These are phyloP conservation scores for Protobothrops flavoviridis DNA, from an alignment of 2,113 vertebrate genomes.

Conservation along the genomic window DNA sequence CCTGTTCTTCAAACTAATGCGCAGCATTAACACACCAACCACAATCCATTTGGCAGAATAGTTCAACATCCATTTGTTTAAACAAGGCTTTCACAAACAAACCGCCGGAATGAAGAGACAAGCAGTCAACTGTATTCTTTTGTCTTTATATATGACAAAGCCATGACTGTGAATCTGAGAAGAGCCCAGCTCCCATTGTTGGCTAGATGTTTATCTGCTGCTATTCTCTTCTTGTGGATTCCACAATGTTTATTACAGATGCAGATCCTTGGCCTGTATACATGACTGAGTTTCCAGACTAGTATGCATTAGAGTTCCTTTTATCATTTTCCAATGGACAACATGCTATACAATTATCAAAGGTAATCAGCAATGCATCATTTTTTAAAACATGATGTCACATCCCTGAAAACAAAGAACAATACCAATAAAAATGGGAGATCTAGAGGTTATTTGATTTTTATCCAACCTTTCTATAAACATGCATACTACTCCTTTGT, in stretches of 20 bases:
- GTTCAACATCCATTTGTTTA: neutral
- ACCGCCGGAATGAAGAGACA: neutral
- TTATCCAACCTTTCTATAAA: neutral
- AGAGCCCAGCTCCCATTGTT: constrained; percentile 24
- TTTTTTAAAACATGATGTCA: constrained; percentile 35
- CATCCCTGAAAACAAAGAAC: constrained; percentile 38
- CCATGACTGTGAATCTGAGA: constrained; percentile 48
- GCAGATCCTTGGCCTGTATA: constrained; percentile 27
- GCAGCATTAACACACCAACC: neutral
- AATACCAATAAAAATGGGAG: constrained; percentile 6
- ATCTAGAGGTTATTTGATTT: neutral
- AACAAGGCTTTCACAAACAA: neutral
- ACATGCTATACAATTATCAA: constrained; percentile 26
- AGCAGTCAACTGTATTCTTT: constrained; percentile 17
- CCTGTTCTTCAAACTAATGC: constrained; percentile 13
- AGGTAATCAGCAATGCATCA: constrained; percentile 15
- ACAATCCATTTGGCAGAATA: neutral
- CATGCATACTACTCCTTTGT: neutral
- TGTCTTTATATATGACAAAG: constrained; percentile 27
- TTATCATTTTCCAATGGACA: constrained; percentile 6
- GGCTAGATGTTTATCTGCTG: constrained; percentile 44
- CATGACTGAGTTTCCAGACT: constrained; percentile 22
- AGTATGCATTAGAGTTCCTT: constrained; percentile 36
- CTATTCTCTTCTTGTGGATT: constrained; percentile 37
- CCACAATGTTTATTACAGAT: constrained; percentile 13